Percentiles rank a stretch among this genome's conserved stretches.
Conservation (phyloP, 2,797 vertebrate species). For the Pantherophis alleghaniensis region DNA sequence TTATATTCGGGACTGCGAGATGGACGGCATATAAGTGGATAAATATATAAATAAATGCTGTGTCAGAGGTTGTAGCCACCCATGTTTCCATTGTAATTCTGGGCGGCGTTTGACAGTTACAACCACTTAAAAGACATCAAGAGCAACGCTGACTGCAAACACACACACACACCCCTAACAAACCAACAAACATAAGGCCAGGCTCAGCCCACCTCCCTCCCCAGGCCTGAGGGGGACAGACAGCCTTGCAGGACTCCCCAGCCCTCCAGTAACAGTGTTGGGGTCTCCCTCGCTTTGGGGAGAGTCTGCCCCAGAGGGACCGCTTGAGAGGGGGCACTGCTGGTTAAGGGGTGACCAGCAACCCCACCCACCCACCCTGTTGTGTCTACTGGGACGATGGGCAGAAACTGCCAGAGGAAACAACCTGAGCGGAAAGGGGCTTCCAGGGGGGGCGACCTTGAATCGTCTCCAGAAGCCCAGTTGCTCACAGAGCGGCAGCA, state of each 20-base stretch:
- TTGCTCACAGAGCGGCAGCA: neutral
- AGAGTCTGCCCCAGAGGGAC: neutral
- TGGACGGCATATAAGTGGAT: too few species aligned
- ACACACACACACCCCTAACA: too few species aligned
- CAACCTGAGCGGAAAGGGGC: neutral
- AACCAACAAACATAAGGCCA: neutral
- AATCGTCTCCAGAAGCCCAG: neutral
- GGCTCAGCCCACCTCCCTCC: too few species aligned
- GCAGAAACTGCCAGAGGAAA: neutral
- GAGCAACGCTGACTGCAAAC: neutral
- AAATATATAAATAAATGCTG: too few species aligned
- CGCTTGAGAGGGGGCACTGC: neutral
- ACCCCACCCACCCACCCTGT: neutral
- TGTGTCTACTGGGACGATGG: neutral
- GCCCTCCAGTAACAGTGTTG: neutral
- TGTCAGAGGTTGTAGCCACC: accelerated
- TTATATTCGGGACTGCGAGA: too few species aligned
- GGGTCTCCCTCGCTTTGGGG: neutral
- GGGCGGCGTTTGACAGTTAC: neutral
- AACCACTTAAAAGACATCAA: neutral
- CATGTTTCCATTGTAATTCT: neutral
- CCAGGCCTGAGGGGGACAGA: too few species aligned
- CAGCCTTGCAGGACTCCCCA: too few species aligned
- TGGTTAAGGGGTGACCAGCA: neutral
- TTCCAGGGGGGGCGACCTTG: neutral